phyloP scores from a whole-genome alignment of 2,113 vertebrate species.

The Pionites leucogaster region DNA sequence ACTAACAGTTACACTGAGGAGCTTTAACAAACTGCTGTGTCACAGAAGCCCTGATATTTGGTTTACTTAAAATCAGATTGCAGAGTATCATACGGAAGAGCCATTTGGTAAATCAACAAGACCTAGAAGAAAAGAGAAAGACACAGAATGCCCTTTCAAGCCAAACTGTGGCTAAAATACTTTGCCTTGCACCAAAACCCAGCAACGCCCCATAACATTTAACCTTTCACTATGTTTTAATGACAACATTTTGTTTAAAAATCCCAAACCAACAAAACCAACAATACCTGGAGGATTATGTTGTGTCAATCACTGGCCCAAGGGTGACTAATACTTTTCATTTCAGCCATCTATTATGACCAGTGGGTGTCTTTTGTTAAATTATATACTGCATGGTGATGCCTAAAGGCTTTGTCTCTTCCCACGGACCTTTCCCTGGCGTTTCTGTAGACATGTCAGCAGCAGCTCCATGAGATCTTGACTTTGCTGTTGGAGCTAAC shows the following conservation, averaged over 20 bases:
- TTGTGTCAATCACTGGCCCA: not conserved
- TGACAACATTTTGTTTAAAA: not conserved
- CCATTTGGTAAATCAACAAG: not conserved
- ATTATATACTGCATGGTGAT: not conserved
- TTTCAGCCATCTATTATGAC: constrained; percentile 3
- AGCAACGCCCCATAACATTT: not conserved
- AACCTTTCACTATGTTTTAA: not conserved
- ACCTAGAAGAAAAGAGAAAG: not conserved
- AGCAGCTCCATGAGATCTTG: not conserved
- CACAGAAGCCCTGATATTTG: constrained; percentile 16
- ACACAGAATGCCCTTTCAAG: constrained; percentile 30
- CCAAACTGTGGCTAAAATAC: not conserved
- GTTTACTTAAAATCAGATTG: constrained; percentile 50
- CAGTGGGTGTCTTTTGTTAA: not conserved
- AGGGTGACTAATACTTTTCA: constrained; percentile 14
- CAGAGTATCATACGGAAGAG: constrained; percentile 7
- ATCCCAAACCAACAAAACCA: not conserved
- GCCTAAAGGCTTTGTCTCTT: constrained; percentile 16
- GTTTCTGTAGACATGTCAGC: not conserved
- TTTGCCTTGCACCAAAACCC: not conserved
- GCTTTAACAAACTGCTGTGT: constrained; percentile 13
- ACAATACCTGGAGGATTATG: not conserved
- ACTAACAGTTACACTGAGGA: constrained; percentile 4
- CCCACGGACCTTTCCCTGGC: not conserved
- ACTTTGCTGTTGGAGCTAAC: not conserved